phyloP scores from a whole-genome alignment of 1,140 invertebrate species.

The Drosophila elegans region DNA sequence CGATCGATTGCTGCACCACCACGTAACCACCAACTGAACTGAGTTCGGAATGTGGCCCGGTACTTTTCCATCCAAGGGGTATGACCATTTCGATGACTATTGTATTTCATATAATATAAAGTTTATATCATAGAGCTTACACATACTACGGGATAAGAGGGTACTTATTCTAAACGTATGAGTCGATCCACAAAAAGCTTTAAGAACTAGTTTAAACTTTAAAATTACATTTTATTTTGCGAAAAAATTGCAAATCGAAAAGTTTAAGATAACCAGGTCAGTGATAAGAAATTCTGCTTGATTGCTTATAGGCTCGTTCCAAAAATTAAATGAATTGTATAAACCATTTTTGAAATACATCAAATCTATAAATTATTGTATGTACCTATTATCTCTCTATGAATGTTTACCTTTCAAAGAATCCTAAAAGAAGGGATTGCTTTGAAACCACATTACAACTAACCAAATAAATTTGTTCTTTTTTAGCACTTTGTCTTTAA shows the following conservation, averaged over 20 bases:
- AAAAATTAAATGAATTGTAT: too few species aligned
- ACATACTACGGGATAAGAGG: neutral
- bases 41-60: slow-evolving; percentile 22
- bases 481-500: too few species aligned
- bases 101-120: neutral
- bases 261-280: neutral
- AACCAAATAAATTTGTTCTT: too few species aligned
- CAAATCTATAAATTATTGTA: too few species aligned
- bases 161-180: neutral
- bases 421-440: too few species aligned
- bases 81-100: slow-evolving; percentile 25
- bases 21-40: slow-evolving; percentile 28
- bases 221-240: neutral
- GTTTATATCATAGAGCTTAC: too few species aligned
- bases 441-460: too few species aligned
- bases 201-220: neutral
- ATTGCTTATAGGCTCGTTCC: too few species aligned
- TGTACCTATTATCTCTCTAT: too few species aligned
- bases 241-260: neutral
- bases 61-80: slow-evolving; percentile 25
- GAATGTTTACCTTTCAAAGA: too few species aligned
- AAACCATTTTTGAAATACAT: too few species aligned
- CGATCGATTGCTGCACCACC: slow-evolving; percentile 23
- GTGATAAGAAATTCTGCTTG: neutral
- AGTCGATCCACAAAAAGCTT: neutral